phyloP scores from a whole-genome alignment of 1,140 invertebrate species.

The Monochamus saltuarius region DNA sequence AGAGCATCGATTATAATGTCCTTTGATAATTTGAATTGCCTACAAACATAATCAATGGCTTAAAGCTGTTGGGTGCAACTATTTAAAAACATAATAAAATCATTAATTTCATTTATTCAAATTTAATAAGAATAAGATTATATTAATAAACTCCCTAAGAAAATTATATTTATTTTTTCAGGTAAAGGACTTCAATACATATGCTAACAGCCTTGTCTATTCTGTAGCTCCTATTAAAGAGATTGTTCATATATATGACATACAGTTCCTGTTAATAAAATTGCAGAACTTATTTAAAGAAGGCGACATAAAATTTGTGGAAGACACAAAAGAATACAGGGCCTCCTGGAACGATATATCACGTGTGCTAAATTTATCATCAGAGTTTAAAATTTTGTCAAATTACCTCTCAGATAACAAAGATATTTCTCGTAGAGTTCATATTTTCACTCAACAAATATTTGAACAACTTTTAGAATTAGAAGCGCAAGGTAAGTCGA shows the following conservation, averaged over 20 bases:
- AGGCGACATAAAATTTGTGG: slow-evolving; percentile 3
- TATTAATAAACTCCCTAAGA: too few species aligned
- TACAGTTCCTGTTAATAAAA: slow-evolving; percentile 9
- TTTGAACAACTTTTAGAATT: not conserved
- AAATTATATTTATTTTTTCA: not conserved
- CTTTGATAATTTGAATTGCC: too few species aligned
- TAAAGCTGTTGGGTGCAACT: too few species aligned
- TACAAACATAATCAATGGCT: too few species aligned
- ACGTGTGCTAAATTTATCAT: not conserved
- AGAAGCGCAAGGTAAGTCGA: slow-evolving; percentile 4
- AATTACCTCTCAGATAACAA: not conserved
- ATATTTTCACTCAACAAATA: slow-evolving; percentile 13
- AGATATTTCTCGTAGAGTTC: slow-evolving; percentile 1
- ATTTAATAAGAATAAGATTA: too few species aligned
- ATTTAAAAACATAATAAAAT: too few species aligned
- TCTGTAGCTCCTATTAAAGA: slow-evolving; percentile 8
- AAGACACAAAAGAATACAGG: not conserved
- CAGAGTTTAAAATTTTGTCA: slow-evolving; percentile 1
- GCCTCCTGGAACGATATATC: slow-evolving; percentile 9
- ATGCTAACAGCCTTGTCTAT: not conserved
- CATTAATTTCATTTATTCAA: too few species aligned
- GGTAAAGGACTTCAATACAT: slow-evolving; percentile 8
- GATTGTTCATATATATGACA: slow-evolving; percentile 13
- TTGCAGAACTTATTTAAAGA: slow-evolving; percentile 10
- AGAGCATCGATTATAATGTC: too few species aligned